These are phyloP conservation scores for Microctenopoma stevenorrisi DNA, from an alignment of 2,797 vertebrate genomes.

Conservation along the genomic window DNA sequence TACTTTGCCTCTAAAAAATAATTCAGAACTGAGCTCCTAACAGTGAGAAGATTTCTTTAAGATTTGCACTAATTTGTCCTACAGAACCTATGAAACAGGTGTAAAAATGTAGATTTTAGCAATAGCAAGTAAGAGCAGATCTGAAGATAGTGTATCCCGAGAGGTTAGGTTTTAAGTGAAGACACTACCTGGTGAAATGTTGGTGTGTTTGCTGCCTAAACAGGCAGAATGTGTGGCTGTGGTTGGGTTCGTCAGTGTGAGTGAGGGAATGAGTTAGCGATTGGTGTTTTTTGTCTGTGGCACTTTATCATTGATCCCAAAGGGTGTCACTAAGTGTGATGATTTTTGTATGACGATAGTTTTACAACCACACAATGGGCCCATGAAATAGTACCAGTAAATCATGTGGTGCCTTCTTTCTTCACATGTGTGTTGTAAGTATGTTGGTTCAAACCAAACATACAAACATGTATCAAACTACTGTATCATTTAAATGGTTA, in stretches of 20 bases:
- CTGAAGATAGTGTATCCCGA: slow-evolving; percentile 44
- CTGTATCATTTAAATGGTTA: slow-evolving; percentile 34
- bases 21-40: slow-evolving; percentile 71
- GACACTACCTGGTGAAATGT: slow-evolving; percentile 71
- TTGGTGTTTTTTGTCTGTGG: slow-evolving; percentile 34
- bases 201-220: slow-evolving; percentile 49
- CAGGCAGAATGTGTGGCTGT: slow-evolving; percentile 40
- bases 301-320: slow-evolving; percentile 68
- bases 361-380: slow-evolving; percentile 54
- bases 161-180: slow-evolving; percentile 55
- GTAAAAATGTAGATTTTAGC: slow-evolving; percentile 75
- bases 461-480: slow-evolving; percentile 24
- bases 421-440: slow-evolving; percentile 42
- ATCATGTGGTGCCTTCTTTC: slow-evolving; percentile 74
- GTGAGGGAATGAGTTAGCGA: slow-evolving; percentile 52
- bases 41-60: slow-evolving; percentile 75
- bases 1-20: slow-evolving; percentile 37
- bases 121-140: slow-evolving; percentile 60
- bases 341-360: slow-evolving; percentile 50
- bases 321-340: slow-evolving; percentile 59
- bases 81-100: slow-evolving; percentile 58
- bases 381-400: slow-evolving; percentile 42
- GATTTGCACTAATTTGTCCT: slow-evolving; percentile 86
- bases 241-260: slow-evolving; percentile 54
- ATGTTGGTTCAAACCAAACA: slow-evolving; percentile 37